Evolutionary conservation across 2,797 vertebrate species (phyloP), one percentile per base, ranked within the genome.

Genomic region (Pipistrellus pipistrellus): DNA sequence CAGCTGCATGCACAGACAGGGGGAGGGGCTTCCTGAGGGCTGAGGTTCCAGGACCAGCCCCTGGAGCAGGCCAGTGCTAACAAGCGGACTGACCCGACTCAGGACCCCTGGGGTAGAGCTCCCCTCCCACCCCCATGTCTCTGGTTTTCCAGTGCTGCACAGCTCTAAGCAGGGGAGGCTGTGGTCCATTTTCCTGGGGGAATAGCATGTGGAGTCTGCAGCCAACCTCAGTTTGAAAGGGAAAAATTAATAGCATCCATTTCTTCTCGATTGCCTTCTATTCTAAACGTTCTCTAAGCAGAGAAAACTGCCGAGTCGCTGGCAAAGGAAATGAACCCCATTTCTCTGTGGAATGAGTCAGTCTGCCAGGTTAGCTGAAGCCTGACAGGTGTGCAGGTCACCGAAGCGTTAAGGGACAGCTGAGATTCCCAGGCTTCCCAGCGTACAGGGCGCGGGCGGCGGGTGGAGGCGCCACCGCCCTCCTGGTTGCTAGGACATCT

Each of bases 241-340:
- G 71, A 85, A 88, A 97, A 96, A 95, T 55, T 91, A 92, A 93
- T 57, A 95, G 25, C n/a, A 41, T 59, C 66, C 82, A 82, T 85
- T 38, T 95, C 69, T 80, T 82, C 41, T 81, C 62, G 32, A 72
- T 75, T 14, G 41, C 78, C 48, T 73, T 27, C 41, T 25, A 90
- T 76, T 92, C 48, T 68, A 44, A 93, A 81, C 27, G 27, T 88
- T 77, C 92, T 88, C 38, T 25, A 51, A 91, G 88, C 83, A 75
- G 76, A 92, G 85, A 87, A 97, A 91, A 96, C 55, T 85, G 81
- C 89, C 84, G 96, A 95, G 92, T 75, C 93, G 88, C 85, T 91
- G 95, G 69, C 64, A 51, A 90, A 88, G 93, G 86, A 72, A 84
- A 90, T 88, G 89, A 64, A 73, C 68, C 59, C 53, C 77, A 44